phyloP scores from a whole-genome alignment of 2,888 invertebrate species.

The Caenorhabditis drosophilae region DNA sequence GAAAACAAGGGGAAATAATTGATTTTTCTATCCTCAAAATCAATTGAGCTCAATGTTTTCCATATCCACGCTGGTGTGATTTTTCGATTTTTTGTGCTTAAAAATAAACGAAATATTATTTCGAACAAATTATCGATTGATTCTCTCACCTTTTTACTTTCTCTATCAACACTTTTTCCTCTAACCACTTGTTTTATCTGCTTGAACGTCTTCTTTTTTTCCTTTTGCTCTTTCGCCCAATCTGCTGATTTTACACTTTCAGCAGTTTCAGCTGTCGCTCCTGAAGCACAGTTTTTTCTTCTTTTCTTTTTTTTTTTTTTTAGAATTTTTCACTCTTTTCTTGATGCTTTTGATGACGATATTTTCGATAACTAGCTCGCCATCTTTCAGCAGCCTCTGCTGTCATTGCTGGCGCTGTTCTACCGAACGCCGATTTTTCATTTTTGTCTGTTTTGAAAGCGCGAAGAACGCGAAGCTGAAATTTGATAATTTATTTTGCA shows the following conservation, averaged over 20 bases:
- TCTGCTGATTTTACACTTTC: constrained; percentile 34
- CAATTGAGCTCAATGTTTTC: constrained; percentile 37
- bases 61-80: constrained; percentile 33
- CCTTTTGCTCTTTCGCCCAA: constrained; percentile 46
- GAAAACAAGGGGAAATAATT: constrained; percentile 12
- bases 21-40: no score
- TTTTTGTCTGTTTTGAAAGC: constrained; percentile 47
- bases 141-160: constrained; percentile 15
- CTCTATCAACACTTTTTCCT: constrained; percentile 41
- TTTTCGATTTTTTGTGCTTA: constrained; percentile 26
- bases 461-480: constrained; percentile 53
- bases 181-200: constrained; percentile 51
- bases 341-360: constrained; percentile 64
- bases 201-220: constrained; percentile 55
- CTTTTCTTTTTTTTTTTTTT: neutral
- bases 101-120: neutral
- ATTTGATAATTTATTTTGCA: neutral
- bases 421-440: constrained; percentile 51
- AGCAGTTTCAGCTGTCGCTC: constrained; percentile 46
- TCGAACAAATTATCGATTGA: neutral
- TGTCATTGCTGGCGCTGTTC: constrained; percentile 66
- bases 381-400: constrained; percentile 67
- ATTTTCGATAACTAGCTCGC: constrained; percentile 64
- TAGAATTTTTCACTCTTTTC: constrained; percentile 50
- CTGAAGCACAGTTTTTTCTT: constrained; percentile 22